Conservation (phyloP, 1,140 invertebrate genomes). For the Drosophila gunungcola region DNA sequence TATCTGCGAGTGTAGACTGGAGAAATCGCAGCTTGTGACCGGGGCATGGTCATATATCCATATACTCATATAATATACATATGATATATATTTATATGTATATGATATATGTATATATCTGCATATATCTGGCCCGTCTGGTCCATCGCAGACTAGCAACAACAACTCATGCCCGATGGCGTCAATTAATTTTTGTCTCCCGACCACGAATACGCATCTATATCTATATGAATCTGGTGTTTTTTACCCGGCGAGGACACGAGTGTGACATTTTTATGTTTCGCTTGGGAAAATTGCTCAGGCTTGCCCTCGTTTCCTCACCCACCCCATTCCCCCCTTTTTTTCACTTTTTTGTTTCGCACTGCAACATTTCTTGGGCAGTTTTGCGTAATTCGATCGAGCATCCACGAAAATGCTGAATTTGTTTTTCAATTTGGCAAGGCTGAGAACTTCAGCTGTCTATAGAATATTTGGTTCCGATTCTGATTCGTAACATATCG, state of each 20-base stretch:
- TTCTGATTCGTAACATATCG: slow-evolving; percentile 35
- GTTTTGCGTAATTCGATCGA: slow-evolving; percentile 38
- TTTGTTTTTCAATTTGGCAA: slow-evolving; percentile 35
- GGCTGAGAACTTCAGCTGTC: background rate
- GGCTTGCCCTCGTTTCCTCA: slow-evolving; percentile 11
- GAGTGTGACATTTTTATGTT: slow-evolving; percentile 33
- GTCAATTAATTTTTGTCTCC: slow-evolving; percentile 71
- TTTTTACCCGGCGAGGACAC: slow-evolving; percentile 36
- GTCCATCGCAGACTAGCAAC: slow-evolving; percentile 60
- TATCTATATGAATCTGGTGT: slow-evolving; percentile 8
- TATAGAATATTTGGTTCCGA: slow-evolving; percentile 22
- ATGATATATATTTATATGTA: slow-evolving; percentile 3
- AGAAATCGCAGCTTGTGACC: slow-evolving; percentile 1
- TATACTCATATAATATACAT: background rate
- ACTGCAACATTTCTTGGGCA: slow-evolving; percentile 15
- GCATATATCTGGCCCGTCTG: slow-evolving; percentile 44
- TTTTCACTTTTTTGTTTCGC: slow-evolving; percentile 3
- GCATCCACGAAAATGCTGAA: slow-evolving; percentile 12
- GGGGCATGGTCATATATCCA: background rate
- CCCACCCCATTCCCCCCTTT: background rate
- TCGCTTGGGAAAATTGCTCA: slow-evolving; percentile 25
- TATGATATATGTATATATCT: background rate
- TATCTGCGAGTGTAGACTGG: background rate
- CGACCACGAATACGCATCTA: slow-evolving; percentile 20
- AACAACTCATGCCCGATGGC: slow-evolving; percentile 51